Conservation (phyloP, 64 coral and sea anemone species). For the Hydrozoanthus tunicans region DNA sequence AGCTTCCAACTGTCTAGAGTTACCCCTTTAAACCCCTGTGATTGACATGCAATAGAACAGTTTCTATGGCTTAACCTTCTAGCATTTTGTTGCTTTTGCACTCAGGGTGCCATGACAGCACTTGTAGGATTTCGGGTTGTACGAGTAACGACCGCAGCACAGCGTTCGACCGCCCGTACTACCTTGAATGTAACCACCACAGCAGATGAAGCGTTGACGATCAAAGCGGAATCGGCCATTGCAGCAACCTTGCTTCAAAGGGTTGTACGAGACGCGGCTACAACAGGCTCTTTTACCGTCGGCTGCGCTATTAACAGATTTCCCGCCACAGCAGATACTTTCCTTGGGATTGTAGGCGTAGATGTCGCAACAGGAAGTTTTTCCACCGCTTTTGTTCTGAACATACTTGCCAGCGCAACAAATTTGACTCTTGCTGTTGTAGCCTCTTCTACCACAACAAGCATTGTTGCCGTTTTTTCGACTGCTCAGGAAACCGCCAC, state of each 20-base stretch:
- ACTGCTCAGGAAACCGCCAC: background rate
- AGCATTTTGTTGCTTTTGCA: background rate
- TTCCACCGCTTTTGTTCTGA: slow-evolving; percentile 17
- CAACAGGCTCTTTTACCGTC: slow-evolving; percentile 1
- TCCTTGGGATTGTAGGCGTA: background rate
- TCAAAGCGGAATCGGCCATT: background rate
- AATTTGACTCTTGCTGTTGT: background rate
- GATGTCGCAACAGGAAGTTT: background rate
- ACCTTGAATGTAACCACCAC: background rate
- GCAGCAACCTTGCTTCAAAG: background rate
- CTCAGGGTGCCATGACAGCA: background rate
- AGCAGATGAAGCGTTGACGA: background rate
- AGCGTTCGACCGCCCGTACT: no score
- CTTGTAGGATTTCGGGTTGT: background rate
- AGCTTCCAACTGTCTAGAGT: no score
- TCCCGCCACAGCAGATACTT: background rate
- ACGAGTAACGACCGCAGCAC: slow-evolving; percentile 19
- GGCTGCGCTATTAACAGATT: background rate
- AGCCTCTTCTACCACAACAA: background rate
- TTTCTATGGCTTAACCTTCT: background rate
- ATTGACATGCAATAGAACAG: background rate
- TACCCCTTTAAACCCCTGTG: no score
- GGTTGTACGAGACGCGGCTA: background rate
- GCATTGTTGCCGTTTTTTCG: background rate
- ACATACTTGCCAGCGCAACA: background rate